These are phyloP conservation scores for Thamnaconus septentrionalis DNA, from an alignment of 2,113 vertebrate genomes.

Conservation along the genomic window DNA sequence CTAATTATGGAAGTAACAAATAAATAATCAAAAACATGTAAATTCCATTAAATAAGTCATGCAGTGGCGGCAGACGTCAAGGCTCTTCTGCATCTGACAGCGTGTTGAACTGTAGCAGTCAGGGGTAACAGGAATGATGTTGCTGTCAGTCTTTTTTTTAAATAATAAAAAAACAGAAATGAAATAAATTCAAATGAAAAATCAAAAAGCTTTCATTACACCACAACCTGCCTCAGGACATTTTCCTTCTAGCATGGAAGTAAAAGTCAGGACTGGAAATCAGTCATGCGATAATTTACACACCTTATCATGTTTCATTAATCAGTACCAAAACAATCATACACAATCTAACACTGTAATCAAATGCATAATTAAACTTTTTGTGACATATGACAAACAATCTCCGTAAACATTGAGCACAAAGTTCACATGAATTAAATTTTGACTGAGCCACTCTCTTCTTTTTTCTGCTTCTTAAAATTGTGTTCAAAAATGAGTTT, in stretches of 20 bases:
- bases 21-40: constrained; percentile 9
- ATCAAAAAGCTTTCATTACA: background rate
- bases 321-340: no score
- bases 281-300: constrained; percentile 22
- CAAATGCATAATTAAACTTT: constrained; percentile 7
- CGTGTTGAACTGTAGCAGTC: background rate
- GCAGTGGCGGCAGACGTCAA: constrained; percentile 28
- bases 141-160: no score
- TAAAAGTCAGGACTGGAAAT: constrained; percentile 5
- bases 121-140: background rate
- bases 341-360: background rate
- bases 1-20: constrained; percentile 20
- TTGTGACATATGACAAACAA: constrained; percentile 2
- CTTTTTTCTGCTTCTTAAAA: no score
- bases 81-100: constrained; percentile 2
- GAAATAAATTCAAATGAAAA: no score
- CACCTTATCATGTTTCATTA: no score
- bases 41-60: constrained; percentile 42
- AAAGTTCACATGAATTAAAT: no score
- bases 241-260: background rate
- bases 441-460: no score
- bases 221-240: background rate
- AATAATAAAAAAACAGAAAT: no score
- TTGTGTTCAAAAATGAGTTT: no score
- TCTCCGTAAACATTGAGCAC: no score